phyloP scores from a whole-genome alignment of 2,888 invertebrate species.

The Sphaerophoria rueppellii region DNA sequence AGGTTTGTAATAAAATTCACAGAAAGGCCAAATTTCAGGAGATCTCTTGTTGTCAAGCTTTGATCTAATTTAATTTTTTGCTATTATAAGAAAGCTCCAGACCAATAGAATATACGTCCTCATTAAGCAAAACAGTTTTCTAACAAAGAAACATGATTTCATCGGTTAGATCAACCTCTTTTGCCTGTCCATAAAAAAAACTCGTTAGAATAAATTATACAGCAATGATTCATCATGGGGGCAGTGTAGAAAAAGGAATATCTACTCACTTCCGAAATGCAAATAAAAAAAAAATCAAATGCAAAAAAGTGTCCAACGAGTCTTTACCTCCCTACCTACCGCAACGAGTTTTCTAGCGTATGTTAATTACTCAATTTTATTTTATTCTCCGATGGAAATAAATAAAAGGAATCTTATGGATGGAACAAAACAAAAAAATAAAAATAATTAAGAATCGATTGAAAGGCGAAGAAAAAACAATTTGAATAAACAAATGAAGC shows the following conservation, averaged over 20 bases:
- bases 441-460: constrained; percentile 27
- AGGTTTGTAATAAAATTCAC: too few relatives aligned
- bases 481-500: constrained; percentile 70
- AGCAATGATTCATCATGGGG: constrained; percentile 2
- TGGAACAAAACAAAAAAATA: constrained; percentile 22
- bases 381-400: constrained; percentile 16
- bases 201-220: not conserved
- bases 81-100: too few relatives aligned
- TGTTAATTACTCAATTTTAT: constrained; percentile 43
- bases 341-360: constrained; percentile 9
- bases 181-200: constrained; percentile 2
- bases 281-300: not conserved
- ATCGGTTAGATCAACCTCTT: not conserved
- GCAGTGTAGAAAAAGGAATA: not conserved
- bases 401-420: not conserved
- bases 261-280: constrained; percentile 5
- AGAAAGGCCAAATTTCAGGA: too few relatives aligned
- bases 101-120: too few relatives aligned
- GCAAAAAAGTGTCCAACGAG: constrained; percentile 4
- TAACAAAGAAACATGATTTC: not conserved
- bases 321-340: not conserved
- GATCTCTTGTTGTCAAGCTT: too few relatives aligned
- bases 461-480: constrained; percentile 32
- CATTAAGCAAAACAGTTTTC: too few relatives aligned
- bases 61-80: too few relatives aligned